Base-by-base conservation (phyloP, 2,888 invertebrate species). In the Scelioninae gen. 1 region DNA sequence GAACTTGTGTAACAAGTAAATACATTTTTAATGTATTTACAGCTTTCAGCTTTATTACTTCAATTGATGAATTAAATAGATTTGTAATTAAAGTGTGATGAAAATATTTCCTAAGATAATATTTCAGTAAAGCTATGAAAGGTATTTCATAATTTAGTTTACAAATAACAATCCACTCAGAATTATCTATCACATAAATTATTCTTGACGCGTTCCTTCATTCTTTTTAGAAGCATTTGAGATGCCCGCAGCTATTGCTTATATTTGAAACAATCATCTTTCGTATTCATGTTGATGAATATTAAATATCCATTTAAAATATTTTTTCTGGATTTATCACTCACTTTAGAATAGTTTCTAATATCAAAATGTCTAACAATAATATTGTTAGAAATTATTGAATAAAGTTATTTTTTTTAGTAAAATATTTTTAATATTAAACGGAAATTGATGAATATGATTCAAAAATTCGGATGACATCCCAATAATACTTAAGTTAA, bases 131-230 rank as follows among this genome's bases (percentile, higher is more conserved):
- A 2, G 23, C 4, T 9, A 49, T 11, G n/a, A 23, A 63, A 63
- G 49, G 10, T 63, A 65, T 51, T 51, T 51, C 13, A 11, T 53
- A 2, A 31, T 53, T 65, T 53, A 29, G 51, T 53, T n/a, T 5
- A 23, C 49, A 34, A 40, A 10, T 11, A 49, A 49, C 49, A 8
- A 10, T 23, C 53, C 55, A 68, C 40, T 68, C n/a, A n/a, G n/a
- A n/a, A 66, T 55, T 66, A 43, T 43, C 8, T 23, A 29, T 31
- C 15, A 31, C 31, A 40, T 43, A 55, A 66, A 66, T 66, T 55
- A 66, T 66, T 66, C 43, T 23, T 13, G 10, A 51, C 38, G 23
- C 40, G 43, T 66, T 66, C n/a, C 66, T 65, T 65, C 65, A 51
- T 51, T 51, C 16, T 9, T 9, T n/a, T 34, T 16, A 11, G 31